Evolutionary conservation across 2,888 invertebrate species (phyloP), one percentile per base, ranked within the genome.

Genomic region (Galerucella pusilla): DNA sequence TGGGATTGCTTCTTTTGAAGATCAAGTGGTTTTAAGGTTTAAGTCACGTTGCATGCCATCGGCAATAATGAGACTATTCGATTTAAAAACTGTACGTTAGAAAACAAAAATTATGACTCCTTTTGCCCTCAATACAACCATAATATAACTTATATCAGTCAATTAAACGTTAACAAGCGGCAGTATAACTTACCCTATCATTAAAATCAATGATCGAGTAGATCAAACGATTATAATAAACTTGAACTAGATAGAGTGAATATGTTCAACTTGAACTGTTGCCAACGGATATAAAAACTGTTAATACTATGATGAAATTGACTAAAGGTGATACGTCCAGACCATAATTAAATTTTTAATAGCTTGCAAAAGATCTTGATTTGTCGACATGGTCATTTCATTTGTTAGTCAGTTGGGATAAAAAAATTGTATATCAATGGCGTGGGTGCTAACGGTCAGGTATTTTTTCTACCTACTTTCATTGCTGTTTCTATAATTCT

Each of bases 271-370:
- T 65, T 71, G 71, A 71, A 71, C 57, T 57, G 57, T 65, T 65
- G 71, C 71, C 71, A 71, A 71, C 57, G 65, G 71, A 71, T 54
- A 71, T 71, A 54, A 71, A 42, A 54, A 68, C 20, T 68, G 68
- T 60, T 45, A 45, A 59, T 59, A 45, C 68, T 12, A 60, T 68
- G 59, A 60, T 45, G 68, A 59, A 68, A 68, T 42, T 59, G 16
- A 20, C 25, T 45, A 46, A 57, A 68, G 68, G 68, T 60, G 60
- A 46, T 46, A 46, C 52, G n/a, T 49, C 49, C 49, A 49, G 28
- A 61, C 60, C 54, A 57, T 70, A 70, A 46, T 49, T 70, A 70
- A 61, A 70, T 46, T n/a, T 60, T 60, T 69, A 68, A 68, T 68
- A 49, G 11, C 28, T 42, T 28, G 49, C 49, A 12, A 66, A 46